Base-by-base conservation (phyloP, 1,140 invertebrate species). In the Ruditapes philippinarum region DNA sequence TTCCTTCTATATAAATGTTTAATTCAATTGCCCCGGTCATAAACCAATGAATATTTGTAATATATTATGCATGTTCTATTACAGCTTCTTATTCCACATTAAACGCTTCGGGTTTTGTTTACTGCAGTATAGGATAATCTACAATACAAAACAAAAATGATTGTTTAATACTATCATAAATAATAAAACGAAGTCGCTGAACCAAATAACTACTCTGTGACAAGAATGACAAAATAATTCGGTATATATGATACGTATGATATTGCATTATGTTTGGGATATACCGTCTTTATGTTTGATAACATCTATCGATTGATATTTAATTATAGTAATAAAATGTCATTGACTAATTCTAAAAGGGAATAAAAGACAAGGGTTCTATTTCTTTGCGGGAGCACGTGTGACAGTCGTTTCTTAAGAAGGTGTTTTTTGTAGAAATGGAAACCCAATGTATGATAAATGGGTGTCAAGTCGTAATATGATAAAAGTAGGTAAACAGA, bases 251-350 rank as follows among this genome's bases (percentile, higher is more conserved):
- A 78, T 54, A 78, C 38, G 36, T 28, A 51, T 78, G 74, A 78
- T 54, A 78, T 25, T 12, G 28, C 45, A 33, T 54, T 78, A 22
- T 54, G 54, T 49, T n/a, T 14, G 22, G n/a, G 17, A 74, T 19
- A 22, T 74, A 74, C 31, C 40, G 25, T 0, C 14, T 49, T 49
- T 54, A 78, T 31, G 3, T 57, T 33, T 54, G 42, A 78, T 51
- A 78, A 31, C 49, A 78, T 78, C 74, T 78, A 78, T 78, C 25
- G 74, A 78, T 78, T 78, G 19, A 31, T 31, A 31, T 54, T 78
- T 78, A 54, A 78, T 78, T 57, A 51, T 78, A 74, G 70, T 36
- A 78, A 78, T 78, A 38, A 70, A 70, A 70, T 38, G 33, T 38
- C 65, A 38, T 38, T 4, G 17, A 33, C 14, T 28, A 19, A 62